Evolutionary conservation across 2,888 invertebrate species (phyloP).

Genomic region (Chrysopilus asiliformis): DNA sequence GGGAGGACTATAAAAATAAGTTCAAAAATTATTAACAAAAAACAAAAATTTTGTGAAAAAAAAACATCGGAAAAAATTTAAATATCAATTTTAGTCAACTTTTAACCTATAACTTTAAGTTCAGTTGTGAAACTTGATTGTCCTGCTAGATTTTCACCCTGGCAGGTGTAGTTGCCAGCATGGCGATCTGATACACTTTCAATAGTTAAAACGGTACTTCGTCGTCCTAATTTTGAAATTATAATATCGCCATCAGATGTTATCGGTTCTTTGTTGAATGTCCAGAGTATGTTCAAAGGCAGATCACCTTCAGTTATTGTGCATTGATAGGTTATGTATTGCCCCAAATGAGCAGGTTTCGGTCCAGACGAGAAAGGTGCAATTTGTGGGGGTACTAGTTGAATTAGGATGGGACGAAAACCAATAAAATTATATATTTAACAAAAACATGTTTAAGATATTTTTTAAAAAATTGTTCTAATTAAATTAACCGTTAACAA

Average conservation of each 20-base stretch:
- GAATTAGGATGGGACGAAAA: not conserved
- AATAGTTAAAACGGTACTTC: slow-evolving; percentile 55
- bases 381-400: slow-evolving; percentile 35
- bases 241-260: slow-evolving; percentile 36
- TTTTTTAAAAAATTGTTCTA: not conserved
- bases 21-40: slow-evolving; percentile 7
- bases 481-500: slow-evolving; percentile 53
- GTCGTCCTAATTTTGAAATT: slow-evolving; percentile 45
- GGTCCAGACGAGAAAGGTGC: slow-evolving; percentile 43
- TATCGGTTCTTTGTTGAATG: slow-evolving; percentile 36
- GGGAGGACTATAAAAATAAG: slow-evolving; percentile 56
- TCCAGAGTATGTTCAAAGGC: slow-evolving; percentile 51
- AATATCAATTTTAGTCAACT: slow-evolving; percentile 5
- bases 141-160: slow-evolving; percentile 60
- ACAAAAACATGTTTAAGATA: not conserved
- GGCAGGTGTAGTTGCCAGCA: slow-evolving; percentile 62
- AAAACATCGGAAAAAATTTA: slow-evolving; percentile 8
- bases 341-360: slow-evolving; percentile 46
- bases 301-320: slow-evolving; percentile 50
- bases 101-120: slow-evolving; percentile 56
- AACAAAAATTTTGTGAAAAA: slow-evolving; percentile 8
- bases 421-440: not conserved
- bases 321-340: slow-evolving; percentile 46
- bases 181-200: slow-evolving; percentile 54
- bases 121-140: slow-evolving; percentile 51